A percentile compares a stretch with the other conserved stretches of the same genome.
Conservation (phyloP, 2,888 invertebrate species). For the Eupithecia subfuscata region DNA sequence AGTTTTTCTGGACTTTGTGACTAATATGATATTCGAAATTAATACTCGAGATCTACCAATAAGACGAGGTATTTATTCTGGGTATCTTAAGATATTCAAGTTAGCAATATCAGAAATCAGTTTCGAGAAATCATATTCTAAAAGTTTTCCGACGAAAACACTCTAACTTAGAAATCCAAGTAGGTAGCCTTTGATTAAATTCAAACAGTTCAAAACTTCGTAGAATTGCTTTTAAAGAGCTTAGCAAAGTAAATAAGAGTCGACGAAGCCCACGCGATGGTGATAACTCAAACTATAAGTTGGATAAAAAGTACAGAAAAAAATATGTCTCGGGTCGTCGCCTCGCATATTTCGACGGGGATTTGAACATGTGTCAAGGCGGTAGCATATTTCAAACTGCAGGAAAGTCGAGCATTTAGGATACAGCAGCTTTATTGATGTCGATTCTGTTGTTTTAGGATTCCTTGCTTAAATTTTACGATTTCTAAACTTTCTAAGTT, state of each 20-base stretch:
- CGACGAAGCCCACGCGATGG: slow-evolving; percentile 37
- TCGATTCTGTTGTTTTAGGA: too few species aligned
- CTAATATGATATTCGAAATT: slow-evolving; percentile 27
- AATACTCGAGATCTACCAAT: slow-evolving; percentile 22
- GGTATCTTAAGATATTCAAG: slow-evolving; percentile 5
- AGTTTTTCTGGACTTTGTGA: slow-evolving; percentile 37
- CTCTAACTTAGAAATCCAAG: slow-evolving; percentile 13
- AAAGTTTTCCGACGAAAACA: slow-evolving; percentile 11
- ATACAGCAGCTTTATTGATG: slow-evolving; percentile 19
- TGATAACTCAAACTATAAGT: slow-evolving; percentile 45
- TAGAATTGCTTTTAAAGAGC: slow-evolving; percentile 35
- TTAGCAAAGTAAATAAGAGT: slow-evolving; percentile 27
- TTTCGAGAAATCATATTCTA: slow-evolving; percentile 13
- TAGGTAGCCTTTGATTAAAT: slow-evolving; percentile 27
- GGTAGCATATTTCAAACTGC: slow-evolving; percentile 67
- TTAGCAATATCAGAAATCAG: slow-evolving; percentile 8
- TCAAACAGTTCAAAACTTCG: slow-evolving; percentile 28
- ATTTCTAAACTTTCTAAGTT: too few species aligned
- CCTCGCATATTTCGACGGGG: slow-evolving; percentile 60
- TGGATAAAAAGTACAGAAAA: slow-evolving; percentile 50
- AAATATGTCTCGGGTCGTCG: slow-evolving; percentile 64
- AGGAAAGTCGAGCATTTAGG: slow-evolving; percentile 44
- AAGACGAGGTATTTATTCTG: neutral
- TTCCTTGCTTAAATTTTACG: too few species aligned
- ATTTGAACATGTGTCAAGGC: slow-evolving; percentile 69